Evolutionary conservation across 2,113 vertebrate genomes (phyloP).

Genomic region (Pelobates fuscus): DNA sequence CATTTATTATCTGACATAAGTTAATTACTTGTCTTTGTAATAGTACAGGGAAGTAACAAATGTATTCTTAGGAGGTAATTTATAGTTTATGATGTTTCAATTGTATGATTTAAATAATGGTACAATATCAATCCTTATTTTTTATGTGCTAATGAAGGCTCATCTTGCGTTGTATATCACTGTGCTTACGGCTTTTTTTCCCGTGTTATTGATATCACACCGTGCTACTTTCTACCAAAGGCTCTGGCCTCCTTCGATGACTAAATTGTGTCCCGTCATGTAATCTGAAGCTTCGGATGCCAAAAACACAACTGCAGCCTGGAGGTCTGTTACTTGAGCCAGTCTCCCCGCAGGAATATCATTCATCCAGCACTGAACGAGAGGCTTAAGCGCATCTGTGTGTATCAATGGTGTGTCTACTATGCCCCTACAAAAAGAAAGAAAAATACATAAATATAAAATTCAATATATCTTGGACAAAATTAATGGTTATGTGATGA

Average conservation of each 20-base stretch:
- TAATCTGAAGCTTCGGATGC: constrained; percentile 80
- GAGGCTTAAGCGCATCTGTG: constrained; percentile 73
- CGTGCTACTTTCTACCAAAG: constrained; percentile 65
- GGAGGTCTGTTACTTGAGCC: constrained; percentile 82
- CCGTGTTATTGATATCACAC: neutral
- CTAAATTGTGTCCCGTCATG: constrained; percentile 89
- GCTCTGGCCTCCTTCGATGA: constrained; percentile 84
- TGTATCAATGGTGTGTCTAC: constrained; percentile 83
- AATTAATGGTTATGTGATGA: too few relatives aligned
- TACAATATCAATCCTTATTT: constrained; percentile 4
- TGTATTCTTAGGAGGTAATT: neutral
- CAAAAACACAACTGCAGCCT: constrained; percentile 80
- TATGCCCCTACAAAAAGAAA: constrained; percentile 71
- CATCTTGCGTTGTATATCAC: neutral
- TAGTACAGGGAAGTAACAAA: neutral
- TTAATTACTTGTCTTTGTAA: constrained; percentile 3
- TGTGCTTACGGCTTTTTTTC: neutral
- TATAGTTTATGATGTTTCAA: neutral
- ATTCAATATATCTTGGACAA: neutral
- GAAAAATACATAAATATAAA: constrained; percentile 18
- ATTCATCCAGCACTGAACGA: constrained; percentile 77
- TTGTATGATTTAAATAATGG: neutral
- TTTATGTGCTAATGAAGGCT: constrained; percentile 2
- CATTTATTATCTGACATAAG: constrained; percentile 11
- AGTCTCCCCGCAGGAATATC: constrained; percentile 80